A percentile compares a stretch with the other conserved stretches of the same genome.
These are phyloP conservation scores for Chaitophorus viminalis DNA, from an alignment of 2,888 invertebrate species.

Conservation along the genomic window DNA sequence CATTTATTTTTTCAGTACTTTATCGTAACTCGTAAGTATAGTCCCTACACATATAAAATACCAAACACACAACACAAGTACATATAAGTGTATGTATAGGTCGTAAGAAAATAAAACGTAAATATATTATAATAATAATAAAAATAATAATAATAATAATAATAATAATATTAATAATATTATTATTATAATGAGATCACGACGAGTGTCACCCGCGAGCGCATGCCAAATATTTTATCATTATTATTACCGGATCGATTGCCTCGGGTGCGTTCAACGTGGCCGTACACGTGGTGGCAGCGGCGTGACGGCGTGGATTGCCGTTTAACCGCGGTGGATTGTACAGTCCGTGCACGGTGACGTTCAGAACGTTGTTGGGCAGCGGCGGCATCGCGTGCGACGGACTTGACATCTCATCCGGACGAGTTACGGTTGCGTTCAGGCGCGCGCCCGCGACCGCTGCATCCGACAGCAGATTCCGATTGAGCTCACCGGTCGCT, in stretches of 20 bases:
- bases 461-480: neutral
- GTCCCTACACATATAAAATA: too few species aligned
- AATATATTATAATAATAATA: too few species aligned
- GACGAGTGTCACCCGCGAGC: neutral
- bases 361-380: slow-evolving; percentile 28
- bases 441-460: neutral
- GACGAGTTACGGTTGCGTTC: slow-evolving; percentile 4
- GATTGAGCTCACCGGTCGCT: neutral
- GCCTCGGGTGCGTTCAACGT: neutral
- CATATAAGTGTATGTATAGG: too few species aligned
- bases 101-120: neutral
- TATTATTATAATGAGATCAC: neutral
- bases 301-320: neutral
- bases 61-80: too few species aligned
- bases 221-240: neutral
- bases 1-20: too few species aligned
- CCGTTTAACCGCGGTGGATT: slow-evolving; percentile 15
- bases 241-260: neutral
- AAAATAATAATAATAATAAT: neutral
- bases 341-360: slow-evolving; percentile 37
- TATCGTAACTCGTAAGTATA: too few species aligned
- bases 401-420: neutral
- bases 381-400: neutral
- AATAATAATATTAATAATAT: neutral
- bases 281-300: slow-evolving; percentile 27